phyloP scores from a whole-genome alignment of 2,113 vertebrate species.

The Pristiophorus japonicus region DNA sequence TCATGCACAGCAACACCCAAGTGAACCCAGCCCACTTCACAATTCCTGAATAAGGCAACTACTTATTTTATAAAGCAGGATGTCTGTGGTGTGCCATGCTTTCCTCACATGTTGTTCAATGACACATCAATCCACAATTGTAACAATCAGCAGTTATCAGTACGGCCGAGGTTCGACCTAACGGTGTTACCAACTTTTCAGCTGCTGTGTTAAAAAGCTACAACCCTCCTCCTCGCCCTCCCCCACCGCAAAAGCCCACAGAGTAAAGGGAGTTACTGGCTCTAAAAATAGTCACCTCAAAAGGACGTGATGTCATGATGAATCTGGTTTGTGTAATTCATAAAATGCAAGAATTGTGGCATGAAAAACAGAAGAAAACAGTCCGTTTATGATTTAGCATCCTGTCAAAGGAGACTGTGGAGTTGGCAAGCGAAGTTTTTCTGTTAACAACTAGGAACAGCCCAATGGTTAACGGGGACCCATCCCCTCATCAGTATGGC shows the following conservation, averaged over 20 bases:
- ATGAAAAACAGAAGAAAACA: too few species aligned
- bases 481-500: not conserved
- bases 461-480: too few species aligned
- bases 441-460: not conserved
- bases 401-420: not conserved
- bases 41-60: not conserved
- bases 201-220: not conserved
- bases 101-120: not conserved
- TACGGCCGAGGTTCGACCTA: not conserved
- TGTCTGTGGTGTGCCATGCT: not conserved
- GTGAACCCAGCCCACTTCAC: not conserved
- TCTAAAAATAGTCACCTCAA: not conserved
- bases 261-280: not conserved
- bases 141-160: not conserved
- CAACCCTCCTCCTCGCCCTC: not conserved
- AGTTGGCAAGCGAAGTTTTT: not conserved
- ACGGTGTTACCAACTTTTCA: not conserved
- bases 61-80: not conserved
- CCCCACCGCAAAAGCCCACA: not conserved
- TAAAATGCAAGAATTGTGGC: not conserved
- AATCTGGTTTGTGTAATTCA: not conserved
- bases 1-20: not conserved
- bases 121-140: not conserved
- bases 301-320: not conserved
- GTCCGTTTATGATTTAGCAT: too few species aligned